These are phyloP conservation scores for Cettia cetti DNA, from an alignment of 2,113 vertebrate species.

Conservation along the genomic window DNA sequence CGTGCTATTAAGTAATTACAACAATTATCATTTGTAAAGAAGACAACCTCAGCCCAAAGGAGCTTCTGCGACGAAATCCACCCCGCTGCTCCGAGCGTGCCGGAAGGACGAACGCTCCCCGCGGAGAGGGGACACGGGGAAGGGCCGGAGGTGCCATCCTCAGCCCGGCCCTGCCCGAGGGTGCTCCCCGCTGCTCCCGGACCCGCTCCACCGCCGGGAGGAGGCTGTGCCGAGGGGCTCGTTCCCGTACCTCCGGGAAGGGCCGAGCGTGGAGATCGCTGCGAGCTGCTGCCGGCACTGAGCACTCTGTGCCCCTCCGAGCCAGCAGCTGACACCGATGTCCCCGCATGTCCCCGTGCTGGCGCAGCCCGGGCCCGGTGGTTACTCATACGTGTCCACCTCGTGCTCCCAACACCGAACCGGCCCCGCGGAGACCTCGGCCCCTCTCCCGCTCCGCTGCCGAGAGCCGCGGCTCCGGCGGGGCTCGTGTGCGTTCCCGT, in stretches of 20 bases:
- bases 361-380: neutral
- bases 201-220: neutral
- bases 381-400: neutral
- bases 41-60: constrained; percentile 14
- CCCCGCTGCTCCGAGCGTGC: neutral
- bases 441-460: neutral
- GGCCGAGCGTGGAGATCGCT: fast-evolving
- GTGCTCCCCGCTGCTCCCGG: fast-evolving
- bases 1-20: constrained; percentile 11
- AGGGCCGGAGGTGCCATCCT: neutral
- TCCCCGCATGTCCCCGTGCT: neutral
- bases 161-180: neutral
- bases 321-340: neutral
- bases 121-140: neutral
- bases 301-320: neutral
- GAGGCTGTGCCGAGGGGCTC: neutral
- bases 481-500: neutral
- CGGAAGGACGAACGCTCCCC: neutral
- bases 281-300: neutral
- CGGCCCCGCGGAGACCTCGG: neutral
- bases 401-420: neutral
- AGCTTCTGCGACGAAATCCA: neutral
- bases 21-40: neutral
- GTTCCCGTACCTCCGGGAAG: fast-evolving
- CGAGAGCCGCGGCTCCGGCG: neutral